These are phyloP conservation scores for Protonibea diacanthus DNA, from an alignment of 2,797 vertebrate species.

Conservation along the genomic window DNA sequence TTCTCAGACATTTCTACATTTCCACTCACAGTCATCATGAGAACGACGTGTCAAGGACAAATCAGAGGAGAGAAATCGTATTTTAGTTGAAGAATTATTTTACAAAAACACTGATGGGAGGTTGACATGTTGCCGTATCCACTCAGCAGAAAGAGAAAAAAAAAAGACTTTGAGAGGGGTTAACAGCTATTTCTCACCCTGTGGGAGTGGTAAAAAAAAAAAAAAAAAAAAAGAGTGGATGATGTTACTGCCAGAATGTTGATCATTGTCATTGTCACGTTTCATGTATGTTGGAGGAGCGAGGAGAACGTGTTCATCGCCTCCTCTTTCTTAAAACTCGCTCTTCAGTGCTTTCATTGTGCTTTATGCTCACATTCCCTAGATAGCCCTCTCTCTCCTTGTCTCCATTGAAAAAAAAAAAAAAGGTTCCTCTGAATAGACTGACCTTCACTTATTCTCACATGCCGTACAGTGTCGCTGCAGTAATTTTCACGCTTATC, in stretches of 20 bases:
- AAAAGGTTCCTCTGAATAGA: constrained; percentile 38
- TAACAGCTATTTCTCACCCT: constrained; percentile 21
- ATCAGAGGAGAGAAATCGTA: constrained; percentile 22
- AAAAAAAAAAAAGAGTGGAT: constrained; percentile 19
- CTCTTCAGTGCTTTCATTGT: constrained; percentile 24
- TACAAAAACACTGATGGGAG: constrained; percentile 37
- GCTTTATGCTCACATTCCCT: constrained; percentile 27
- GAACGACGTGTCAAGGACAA: constrained; percentile 39
- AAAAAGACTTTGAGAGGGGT: constrained; percentile 9
- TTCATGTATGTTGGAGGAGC: constrained; percentile 26
- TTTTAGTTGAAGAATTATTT: constrained; percentile 35
- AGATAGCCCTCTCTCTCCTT: constrained; percentile 10
- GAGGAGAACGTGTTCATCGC: constrained; percentile 3
- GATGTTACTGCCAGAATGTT: constrained; percentile 20
- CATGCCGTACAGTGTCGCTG: constrained; percentile 33
- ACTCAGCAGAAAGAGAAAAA: constrained; percentile 44
- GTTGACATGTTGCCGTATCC: constrained; percentile 39
- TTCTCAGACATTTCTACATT: constrained; percentile 44
- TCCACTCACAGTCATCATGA: constrained; percentile 29
- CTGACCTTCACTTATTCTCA: constrained; percentile 55
- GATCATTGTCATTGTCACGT: constrained; percentile 12
- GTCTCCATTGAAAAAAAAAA: constrained; percentile 31
- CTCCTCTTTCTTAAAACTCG: constrained; percentile 17
- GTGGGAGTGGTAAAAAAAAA: neutral
- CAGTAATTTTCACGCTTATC: constrained; percentile 41